Base-by-base conservation (phyloP, 2,797 vertebrate genomes). In the Sebastes glaucus region DNA sequence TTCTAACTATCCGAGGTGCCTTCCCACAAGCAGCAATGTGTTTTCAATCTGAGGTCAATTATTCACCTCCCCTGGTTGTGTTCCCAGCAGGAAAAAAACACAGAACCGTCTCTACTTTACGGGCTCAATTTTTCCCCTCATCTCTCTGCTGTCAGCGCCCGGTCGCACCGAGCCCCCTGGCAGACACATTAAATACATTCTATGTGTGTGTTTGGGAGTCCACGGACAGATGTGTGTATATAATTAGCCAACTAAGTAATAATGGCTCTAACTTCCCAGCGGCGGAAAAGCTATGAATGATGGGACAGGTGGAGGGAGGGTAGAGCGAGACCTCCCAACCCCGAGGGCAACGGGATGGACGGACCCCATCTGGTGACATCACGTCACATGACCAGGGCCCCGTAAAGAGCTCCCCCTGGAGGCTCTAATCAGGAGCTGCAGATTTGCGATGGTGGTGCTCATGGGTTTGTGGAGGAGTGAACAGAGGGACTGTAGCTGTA, bases 31-130 rank as follows among this genome's bases (percentile, higher is more conserved):
- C 89, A 87, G 80, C 86, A 93, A 91, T 93, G 89, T 93, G 92
- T 94, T 95, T 95, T 88, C 90, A 91, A 92, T 95, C 89, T 91
- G 83, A 86, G 82, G 64, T 77, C 86, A 90, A 89, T 94, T 88
- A 91, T 89, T 92, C 88, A 92, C 89, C 88, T 91, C 87, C 86
- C 35, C 81, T 90, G 86, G 70, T 84, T 91, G 85, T 87, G 88
- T 94, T 95, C 92, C 89, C 87, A 90, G 89, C 86, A 87, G 42
- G 52, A 68, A 76, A 76, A 83, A 77, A 84, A 71, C 64, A 83
- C 57, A 74, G 85, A 87, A 81, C 80, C 88, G 87, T 90, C 93
- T 92, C 53, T 90, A 85, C 80, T 89, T 93, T 87, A 92, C 81
- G 70, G 80, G 65, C 85, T 87, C 74, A 71, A 73, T 80, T 81